Evolutionary conservation across 2,113 vertebrate genomes (phyloP).

Genomic region (Grammomys surdaster): DNA sequence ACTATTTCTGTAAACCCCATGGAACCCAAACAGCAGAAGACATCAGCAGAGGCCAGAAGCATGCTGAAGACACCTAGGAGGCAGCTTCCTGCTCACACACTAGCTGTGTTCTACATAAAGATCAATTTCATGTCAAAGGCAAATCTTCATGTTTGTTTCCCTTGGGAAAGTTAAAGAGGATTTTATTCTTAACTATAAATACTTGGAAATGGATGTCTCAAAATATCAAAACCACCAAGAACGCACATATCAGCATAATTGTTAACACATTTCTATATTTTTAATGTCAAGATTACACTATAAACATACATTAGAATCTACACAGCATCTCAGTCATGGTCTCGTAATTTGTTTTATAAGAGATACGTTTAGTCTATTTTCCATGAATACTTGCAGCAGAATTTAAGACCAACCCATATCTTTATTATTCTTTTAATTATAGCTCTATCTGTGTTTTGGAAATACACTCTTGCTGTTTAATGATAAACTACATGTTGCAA

Average conservation of each 20-base stretch:
- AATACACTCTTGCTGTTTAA: constrained; percentile 68
- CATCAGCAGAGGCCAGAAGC: not conserved
- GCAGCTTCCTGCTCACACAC: not conserved
- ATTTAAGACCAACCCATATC: not conserved
- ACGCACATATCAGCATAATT: not conserved
- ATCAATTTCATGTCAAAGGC: not conserved
- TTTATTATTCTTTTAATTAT: not conserved
- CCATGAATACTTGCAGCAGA: constrained; percentile 9
- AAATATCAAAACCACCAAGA: not conserved
- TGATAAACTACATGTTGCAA: constrained; percentile 74
- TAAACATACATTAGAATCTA: not conserved
- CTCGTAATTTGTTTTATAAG: constrained; percentile 45
- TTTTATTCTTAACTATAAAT: constrained; percentile 12
- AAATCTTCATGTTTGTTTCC: not conserved
- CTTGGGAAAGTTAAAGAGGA: not conserved
- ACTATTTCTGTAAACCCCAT: not conserved
- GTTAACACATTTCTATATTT: not conserved
- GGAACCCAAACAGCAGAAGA: not conserved
- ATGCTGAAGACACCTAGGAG: not conserved
- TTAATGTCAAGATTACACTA: constrained; percentile 18
- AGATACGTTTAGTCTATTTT: not conserved
- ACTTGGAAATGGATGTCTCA: constrained; percentile 27
- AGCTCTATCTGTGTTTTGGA: constrained; percentile 63
- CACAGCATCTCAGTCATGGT: not conserved
- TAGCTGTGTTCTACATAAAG: not conserved